These are phyloP conservation scores for Smithornis capensis DNA, from an alignment of 2,113 vertebrate genomes.

Conservation along the genomic window DNA sequence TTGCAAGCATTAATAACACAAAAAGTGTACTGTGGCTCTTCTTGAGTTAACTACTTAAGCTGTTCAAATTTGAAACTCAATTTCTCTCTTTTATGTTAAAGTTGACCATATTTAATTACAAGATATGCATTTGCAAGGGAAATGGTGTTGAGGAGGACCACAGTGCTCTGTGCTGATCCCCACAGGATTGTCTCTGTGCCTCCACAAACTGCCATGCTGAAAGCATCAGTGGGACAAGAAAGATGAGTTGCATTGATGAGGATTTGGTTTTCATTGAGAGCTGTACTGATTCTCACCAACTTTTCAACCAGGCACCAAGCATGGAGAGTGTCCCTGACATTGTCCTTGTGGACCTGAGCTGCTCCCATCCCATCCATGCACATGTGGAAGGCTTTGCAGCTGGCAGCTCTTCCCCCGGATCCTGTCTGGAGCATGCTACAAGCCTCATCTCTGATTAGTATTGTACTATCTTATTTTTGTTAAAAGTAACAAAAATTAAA, in stretches of 20 bases:
- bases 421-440: neutral
- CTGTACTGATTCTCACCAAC: neutral
- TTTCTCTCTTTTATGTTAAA: neutral
- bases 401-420: neutral
- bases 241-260: neutral
- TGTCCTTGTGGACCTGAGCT: constrained; percentile 13
- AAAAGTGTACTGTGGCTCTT: neutral
- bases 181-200: fast-evolving
- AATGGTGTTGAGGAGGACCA: fast-evolving
- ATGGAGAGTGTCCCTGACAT: neutral
- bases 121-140: neutral
- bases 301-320: neutral
- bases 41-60: constrained; percentile 1
- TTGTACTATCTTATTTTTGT: constrained; percentile 53
- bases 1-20: neutral
- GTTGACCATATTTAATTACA: neutral
- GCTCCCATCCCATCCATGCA: neutral
- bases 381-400: constrained; percentile 13
- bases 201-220: neutral
- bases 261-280: neutral
- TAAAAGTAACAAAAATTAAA: constrained; percentile 62
- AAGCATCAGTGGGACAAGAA: neutral
- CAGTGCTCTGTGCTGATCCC: fast-evolving
- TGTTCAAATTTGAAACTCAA: neutral
- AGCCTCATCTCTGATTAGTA: constrained; percentile 31